Base-by-base conservation (phyloP, 2,888 invertebrate genomes). In the Cephus pulcher region DNA sequence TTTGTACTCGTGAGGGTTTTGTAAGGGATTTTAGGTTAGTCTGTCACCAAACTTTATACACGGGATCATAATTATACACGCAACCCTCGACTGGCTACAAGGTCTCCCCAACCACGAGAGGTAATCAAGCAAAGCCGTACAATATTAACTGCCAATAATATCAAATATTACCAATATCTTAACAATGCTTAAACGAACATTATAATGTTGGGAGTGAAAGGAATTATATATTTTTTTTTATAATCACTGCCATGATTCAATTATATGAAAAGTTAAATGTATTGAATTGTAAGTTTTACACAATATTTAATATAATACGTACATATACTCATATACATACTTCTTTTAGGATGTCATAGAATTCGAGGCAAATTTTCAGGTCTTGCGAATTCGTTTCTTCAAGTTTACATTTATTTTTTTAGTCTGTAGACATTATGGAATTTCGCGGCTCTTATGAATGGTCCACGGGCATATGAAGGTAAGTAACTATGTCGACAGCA, bases 1-100 rank as follows among this genome's bases (percentile, higher is more conserved):
- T 79, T 79, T 76, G 79, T 79, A 79, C 69, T 56, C 79, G 70
- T 12, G 74, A 35, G 79, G 76, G 79, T 74, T 78, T 78, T 78
- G 73, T 78, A 73, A 74, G 76, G 76, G 69, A 76, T 74, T 76
- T 71, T 56, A 68, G 73, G 79, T 74, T 74, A 76, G 33, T 76
- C 76, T 76, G 76, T 76, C 76, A 76, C 76, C 76, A 69, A 79
- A 79, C 76, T 79, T 56, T 73, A 15, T 73, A 73, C 34, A 73
- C 74, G 37, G 69, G 73, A 68, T 30, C 75, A 35, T 75, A 75
- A 37, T 37, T 75, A 75, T 35, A 32, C 68, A 30, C 30, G 33
- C 68, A 33, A 68, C 30, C 37, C 30, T 68, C n/a, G 75, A n/a
- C 40, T 56, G 40, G 23, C 4, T 56, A 56, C 40, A 56, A 56